Evolutionary conservation across 1,140 invertebrate genomes (phyloP), one percentile per base, ranked within the genome.

Genomic region (Kradibia gibbosae): DNA sequence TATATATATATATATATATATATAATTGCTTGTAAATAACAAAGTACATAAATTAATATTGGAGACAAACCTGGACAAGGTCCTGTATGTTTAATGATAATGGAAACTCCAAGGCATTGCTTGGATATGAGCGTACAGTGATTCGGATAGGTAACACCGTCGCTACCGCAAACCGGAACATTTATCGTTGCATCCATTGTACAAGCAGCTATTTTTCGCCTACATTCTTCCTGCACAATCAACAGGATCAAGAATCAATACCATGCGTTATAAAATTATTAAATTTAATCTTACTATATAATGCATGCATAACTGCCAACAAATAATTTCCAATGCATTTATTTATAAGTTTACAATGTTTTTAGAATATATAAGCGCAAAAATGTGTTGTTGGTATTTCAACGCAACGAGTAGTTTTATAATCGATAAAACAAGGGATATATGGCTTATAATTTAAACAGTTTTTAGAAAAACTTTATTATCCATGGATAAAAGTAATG

Each of bases 61-160:
- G 42, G 42, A 8, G 42, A 45, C 42, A 45, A 45, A 95, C 95
- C 94, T 86, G 92, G 92, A 88, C 96, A 97, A 50, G 93, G 92
- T 25, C 95, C 95, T 76, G 92, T 92, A 87, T 95, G 94, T 82
- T 94, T 95, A 65, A 96, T 90, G 36, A 93, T 93, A 25, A 96
- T 92, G 39, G 93, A 91, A 82, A 93, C 93, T 1, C 94, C 94
- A 84, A 94, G 92, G 89, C 96, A 96, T 86, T 95, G 95, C 57
- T 93, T 94, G 82, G 94, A 92, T 85, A 95, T 92, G 72, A 97
- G 92, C 78, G 95, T 94, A 90, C 96, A 97, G 81, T 94, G 92
- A 80, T 94, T 95, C 20, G 94, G 92, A 92, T 97, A 97, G 55
- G 95, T 96, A 73, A 94, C 90, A 15, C 95, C 94, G 87, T 97